These are phyloP conservation scores for Smutsia temminckii DNA, from an alignment of 2,797 vertebrate genomes.

Conservation along the genomic window DNA sequence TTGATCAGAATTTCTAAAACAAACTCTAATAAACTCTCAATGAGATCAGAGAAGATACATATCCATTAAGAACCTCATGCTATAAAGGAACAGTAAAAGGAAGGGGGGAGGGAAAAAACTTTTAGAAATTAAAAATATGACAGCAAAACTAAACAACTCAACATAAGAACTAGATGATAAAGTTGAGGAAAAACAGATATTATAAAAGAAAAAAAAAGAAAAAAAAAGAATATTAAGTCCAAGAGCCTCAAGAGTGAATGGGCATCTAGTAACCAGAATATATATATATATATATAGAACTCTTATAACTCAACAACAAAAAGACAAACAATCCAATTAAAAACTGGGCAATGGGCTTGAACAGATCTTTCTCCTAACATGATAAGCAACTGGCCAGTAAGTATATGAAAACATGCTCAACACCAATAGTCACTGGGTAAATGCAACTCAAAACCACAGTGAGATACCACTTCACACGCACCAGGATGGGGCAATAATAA, in stretches of 20 bases:
- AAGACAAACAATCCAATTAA: not conserved
- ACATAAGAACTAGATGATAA: not conserved
- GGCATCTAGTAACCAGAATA: not conserved
- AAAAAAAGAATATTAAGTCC: not conserved
- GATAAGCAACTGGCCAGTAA: not conserved
- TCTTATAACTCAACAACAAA: not conserved
- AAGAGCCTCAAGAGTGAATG: not conserved
- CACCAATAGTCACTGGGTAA: not conserved
- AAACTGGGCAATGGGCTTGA: not conserved
- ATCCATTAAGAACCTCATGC: not conserved
- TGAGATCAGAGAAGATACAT: not conserved
- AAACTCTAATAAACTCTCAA: not conserved
- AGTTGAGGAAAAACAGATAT: not conserved
- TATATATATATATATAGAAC: not conserved
- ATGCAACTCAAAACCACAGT: not conserved
- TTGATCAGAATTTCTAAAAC: not conserved
- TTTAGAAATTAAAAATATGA: not conserved
- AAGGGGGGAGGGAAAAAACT: not conserved
- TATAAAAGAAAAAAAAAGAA: not conserved
- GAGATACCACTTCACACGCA: not conserved
- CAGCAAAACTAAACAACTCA: not conserved
- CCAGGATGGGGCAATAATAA: not conserved
- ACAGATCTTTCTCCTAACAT: not conserved
- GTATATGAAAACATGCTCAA: not conserved
- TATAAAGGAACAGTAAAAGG: not conserved